Conservation (phyloP, 2,888 invertebrate genomes). For the Exephanes ischioxanthus region DNA sequence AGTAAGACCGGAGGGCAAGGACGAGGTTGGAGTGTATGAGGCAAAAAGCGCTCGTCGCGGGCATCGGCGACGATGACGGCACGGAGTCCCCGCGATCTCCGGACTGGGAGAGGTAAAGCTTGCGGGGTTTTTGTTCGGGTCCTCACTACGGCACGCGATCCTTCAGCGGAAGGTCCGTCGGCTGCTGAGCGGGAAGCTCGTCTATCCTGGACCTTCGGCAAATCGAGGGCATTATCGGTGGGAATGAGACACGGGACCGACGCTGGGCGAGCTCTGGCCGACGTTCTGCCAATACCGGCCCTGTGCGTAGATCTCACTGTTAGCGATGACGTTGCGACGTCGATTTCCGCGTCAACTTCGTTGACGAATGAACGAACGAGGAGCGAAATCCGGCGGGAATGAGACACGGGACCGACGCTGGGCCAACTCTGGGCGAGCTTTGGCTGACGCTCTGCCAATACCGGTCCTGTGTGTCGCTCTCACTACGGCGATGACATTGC, state of each 20-base stretch:
- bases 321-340: neutral
- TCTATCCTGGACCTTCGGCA: neutral
- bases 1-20: constrained; percentile 68
- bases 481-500: neutral
- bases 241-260: too few relatives aligned
- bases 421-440: too few relatives aligned
- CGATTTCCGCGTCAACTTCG: neutral
- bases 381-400: constrained; percentile 22
- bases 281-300: too few relatives aligned
- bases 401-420: too few relatives aligned
- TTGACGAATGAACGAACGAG: constrained; percentile 9
- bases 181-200: neutral
- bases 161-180: neutral
- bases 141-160: neutral
- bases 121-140: neutral
- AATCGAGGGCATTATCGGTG: neutral
- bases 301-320: too few relatives aligned
- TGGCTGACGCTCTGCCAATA: too few relatives aligned
- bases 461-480: too few relatives aligned
- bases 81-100: neutral
- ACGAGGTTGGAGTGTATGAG: constrained; percentile 64
- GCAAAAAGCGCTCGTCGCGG: constrained; percentile 41
- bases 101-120: neutral
- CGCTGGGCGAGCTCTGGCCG: too few relatives aligned
- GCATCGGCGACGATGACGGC: constrained; percentile 24